Conservation (phyloP, 2,797 vertebrate species). For the Botia kubotai region DNA sequence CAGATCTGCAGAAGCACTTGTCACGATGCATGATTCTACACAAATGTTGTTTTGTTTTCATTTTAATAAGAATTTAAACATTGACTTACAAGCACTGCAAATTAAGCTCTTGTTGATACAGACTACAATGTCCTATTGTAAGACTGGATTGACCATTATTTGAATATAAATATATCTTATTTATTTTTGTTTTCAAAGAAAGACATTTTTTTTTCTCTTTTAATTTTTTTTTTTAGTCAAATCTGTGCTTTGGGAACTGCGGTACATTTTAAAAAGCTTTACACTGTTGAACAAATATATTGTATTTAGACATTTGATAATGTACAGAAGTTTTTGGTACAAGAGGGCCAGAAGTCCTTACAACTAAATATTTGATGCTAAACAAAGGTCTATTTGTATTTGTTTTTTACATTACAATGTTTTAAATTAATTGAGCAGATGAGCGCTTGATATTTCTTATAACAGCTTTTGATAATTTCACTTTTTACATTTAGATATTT, state of each 20-base stretch:
- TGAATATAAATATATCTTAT: conserved; percentile 14
- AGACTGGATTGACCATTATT: not conserved
- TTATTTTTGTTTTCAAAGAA: conserved; percentile 30
- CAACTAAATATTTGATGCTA: conserved; percentile 52
- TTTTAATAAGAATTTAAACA: conserved; percentile 3
- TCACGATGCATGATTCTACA: not conserved
- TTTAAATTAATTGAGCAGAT: not conserved
- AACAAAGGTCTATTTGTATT: not conserved
- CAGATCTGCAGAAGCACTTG: not conserved
- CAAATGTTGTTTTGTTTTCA: not conserved
- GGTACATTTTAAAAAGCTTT: conserved; percentile 8
- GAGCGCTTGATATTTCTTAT: too few species aligned
- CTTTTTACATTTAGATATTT: too few species aligned
- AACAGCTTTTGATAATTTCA: too few species aligned
- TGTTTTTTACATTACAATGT: not conserved
- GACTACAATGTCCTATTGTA: not conserved
- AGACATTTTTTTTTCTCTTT: not conserved
- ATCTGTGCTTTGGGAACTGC: conserved; percentile 36
- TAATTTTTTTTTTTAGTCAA: not conserved
- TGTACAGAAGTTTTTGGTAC: conserved; percentile 59
- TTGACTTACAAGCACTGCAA: conserved; percentile 12
- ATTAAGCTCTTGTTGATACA: not conserved
- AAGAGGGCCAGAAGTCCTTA: conserved; percentile 3
- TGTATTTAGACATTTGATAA: conserved; percentile 32
- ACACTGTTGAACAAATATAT: conserved; percentile 2